These are phyloP conservation scores for Gopherus flavomarginatus DNA, from an alignment of 2,113 vertebrate species.

Conservation along the genomic window DNA sequence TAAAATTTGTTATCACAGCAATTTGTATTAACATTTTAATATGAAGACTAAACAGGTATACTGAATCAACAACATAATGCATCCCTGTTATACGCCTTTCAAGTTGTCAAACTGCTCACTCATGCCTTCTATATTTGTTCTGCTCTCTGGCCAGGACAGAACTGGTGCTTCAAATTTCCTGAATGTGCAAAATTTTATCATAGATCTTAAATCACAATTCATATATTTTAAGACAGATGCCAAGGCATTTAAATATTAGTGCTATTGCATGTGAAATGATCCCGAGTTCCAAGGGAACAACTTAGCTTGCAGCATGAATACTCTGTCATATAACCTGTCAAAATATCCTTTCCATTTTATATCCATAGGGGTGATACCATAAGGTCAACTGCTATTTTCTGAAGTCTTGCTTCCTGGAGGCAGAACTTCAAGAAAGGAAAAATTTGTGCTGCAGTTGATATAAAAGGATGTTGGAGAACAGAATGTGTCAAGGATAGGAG, in stretches of 20 bases:
- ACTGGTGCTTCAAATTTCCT: neutral
- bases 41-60: neutral
- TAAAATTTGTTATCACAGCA: neutral
- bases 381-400: constrained; percentile 13
- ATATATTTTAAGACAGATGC: neutral
- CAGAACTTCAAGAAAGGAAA: neutral
- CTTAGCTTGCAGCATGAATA: too few relatives aligned
- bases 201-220: neutral
- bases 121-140: neutral
- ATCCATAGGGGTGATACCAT: neutral
- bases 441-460: neutral
- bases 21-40: neutral
- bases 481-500: neutral
- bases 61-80: neutral
- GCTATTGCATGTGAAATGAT: neutral
- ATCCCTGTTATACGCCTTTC: neutral
- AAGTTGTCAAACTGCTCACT: neutral
- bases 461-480: neutral
- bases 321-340: too few relatives aligned
- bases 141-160: neutral
- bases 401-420: neutral
- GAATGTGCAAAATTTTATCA: neutral
- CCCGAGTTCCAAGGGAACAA: neutral
- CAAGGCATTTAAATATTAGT: neutral
- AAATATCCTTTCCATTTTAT: neutral